phyloP scores from a whole-genome alignment of 2,888 invertebrate genomes.

The Melolontha melolontha region DNA sequence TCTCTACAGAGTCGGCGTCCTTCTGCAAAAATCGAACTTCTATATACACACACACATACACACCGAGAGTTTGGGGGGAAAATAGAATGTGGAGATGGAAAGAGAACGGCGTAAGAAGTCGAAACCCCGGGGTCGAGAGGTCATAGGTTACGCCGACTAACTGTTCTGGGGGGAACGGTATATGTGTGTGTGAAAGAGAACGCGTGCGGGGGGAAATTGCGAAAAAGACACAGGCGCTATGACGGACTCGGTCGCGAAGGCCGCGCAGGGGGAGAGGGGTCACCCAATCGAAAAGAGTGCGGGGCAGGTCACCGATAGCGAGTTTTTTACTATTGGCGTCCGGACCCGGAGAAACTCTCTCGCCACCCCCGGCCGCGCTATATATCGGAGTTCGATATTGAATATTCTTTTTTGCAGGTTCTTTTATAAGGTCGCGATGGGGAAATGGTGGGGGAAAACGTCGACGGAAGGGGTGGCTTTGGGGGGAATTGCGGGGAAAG shows the following conservation, averaged over 20 bases:
- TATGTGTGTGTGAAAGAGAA: background rate
- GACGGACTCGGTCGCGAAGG: slow-evolving; percentile 20
- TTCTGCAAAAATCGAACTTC: slow-evolving; percentile 65
- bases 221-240: slow-evolving; percentile 41
- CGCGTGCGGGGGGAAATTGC: background rate
- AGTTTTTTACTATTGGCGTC: slow-evolving; percentile 63
- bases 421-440: slow-evolving; percentile 28
- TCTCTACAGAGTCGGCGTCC: slow-evolving; percentile 59
- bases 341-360: slow-evolving; percentile 44
- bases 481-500: too few relatives aligned
- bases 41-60: slow-evolving; percentile 55
- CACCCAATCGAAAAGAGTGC: slow-evolving; percentile 43
- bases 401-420: slow-evolving; percentile 36
- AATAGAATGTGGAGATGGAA: slow-evolving; percentile 56
- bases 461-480: too few relatives aligned
- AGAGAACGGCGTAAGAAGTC: slow-evolving; percentile 59
- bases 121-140: slow-evolving; percentile 56
- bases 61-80: slow-evolving; percentile 11
- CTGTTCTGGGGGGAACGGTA: background rate
- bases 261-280: slow-evolving; percentile 50
- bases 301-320: slow-evolving; percentile 55
- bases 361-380: slow-evolving; percentile 20
- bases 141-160: slow-evolving; percentile 53
- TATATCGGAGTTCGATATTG: slow-evolving; percentile 28
- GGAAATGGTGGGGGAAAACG: background rate